Evolutionary conservation across 2,113 vertebrate genomes (phyloP), one percentile per base, ranked within the genome.

Genomic region (Megalops atlanticus): DNA sequence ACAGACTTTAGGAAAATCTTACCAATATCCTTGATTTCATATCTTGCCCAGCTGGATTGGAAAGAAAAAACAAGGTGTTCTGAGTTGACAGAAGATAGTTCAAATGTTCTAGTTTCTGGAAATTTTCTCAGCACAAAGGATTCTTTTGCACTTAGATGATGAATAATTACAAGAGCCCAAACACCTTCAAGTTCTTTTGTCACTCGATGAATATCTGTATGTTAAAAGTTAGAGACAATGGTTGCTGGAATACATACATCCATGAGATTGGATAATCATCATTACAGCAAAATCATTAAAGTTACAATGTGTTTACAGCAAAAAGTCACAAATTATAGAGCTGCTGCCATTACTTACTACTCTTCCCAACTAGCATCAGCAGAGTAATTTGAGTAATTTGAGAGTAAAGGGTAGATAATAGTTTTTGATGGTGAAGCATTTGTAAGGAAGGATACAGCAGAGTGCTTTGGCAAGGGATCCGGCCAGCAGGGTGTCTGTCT

Each of bases 1-100:
- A n/a, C 18, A n/a, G 33, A 16, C 47, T 80, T 71, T n/a, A 38
- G 15, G 74, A 21, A 49, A 3, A 2, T 75, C 95, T 96, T 91
- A 99, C 98, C 95, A 99, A 86, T 92, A 99, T 97, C 84, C 97
- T 96, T 69, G 98, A 96, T 86, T 98, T 99, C 6, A 97, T 93
- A 85, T 99, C 97, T 82, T 97, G 96, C 27, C 95, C 96, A 80
- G 88, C 97, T 99, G 80, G 49, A 90, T 79, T 76, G 87, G 82
- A 49, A 52, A 71, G 72, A 43, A 31, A 15, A 41, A 81, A 52
- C 21, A 76, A 31, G 71, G n/a, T n/a, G n/a, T n/a, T n/a, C 7
- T 81, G 24, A 54, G 16, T 49, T 24, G n/a, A 31, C 58, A 64
- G 8, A 64, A 64, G n/a, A 10, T 11, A 24, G 10, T 77, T 39